phyloP scores from a whole-genome alignment of 2,797 vertebrate species.

The Bradypodion pumilum region DNA sequence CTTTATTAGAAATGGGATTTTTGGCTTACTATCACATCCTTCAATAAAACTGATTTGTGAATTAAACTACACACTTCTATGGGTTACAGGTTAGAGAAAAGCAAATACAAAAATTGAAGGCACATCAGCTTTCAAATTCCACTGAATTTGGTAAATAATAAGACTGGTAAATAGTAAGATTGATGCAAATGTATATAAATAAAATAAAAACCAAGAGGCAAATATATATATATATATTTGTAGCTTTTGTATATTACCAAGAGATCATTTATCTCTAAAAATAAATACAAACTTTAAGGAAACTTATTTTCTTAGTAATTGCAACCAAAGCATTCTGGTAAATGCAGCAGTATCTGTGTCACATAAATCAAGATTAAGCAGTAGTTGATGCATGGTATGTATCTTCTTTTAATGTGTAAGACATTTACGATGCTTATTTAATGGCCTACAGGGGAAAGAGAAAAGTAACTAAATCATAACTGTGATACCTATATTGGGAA shows the following conservation, averaged over 20 bases:
- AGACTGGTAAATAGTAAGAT: neutral
- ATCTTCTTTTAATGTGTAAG: neutral
- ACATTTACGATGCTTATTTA: neutral
- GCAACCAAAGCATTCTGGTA: neutral
- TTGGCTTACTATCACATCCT: neutral
- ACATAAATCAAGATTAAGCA: neutral
- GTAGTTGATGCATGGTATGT: neutral
- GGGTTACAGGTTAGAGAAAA: neutral
- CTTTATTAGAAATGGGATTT: neutral
- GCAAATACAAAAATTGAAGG: neutral
- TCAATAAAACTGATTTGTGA: neutral
- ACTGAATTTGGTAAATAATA: neutral
- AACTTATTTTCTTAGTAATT: neutral
- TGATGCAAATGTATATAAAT: rapidly evolving
- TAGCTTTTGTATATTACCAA: conserved; percentile 2
- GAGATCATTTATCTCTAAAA: neutral
- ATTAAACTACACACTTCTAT: neutral
- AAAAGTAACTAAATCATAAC: neutral
- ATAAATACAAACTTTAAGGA: neutral
- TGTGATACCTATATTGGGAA: neutral
- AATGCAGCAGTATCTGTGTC: neutral
- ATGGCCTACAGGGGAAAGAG: neutral
- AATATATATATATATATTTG: conserved; percentile 33
- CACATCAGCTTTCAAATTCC: neutral
- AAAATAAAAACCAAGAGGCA: rapidly evolving